These are phyloP conservation scores for Blennius ocellaris DNA, from an alignment of 2,113 vertebrate species.

Conservation along the genomic window DNA sequence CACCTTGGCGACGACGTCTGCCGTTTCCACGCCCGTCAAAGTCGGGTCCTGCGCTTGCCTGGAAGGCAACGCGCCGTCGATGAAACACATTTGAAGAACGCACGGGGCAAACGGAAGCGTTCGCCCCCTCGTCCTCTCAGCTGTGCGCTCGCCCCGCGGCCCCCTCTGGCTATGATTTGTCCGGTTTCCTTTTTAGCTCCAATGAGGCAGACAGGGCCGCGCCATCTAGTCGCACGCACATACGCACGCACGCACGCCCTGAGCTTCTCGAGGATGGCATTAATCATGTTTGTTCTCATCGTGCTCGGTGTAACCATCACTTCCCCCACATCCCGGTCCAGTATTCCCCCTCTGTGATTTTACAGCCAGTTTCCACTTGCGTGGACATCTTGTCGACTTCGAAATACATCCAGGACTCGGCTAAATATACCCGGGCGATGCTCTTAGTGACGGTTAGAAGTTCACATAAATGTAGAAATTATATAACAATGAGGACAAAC, in stretches of 20 bases:
- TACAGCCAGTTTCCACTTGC: constrained; percentile 26
- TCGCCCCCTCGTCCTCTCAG: constrained; percentile 35
- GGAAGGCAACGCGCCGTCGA: not conserved
- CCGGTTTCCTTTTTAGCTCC: constrained; percentile 72
- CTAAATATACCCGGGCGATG: not conserved
- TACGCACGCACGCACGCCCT: not conserved
- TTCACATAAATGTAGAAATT: not conserved
- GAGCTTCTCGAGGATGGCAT: constrained; percentile 55
- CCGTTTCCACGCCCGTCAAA: not conserved
- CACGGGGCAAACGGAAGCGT: constrained; percentile 10
- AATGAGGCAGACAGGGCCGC: constrained; percentile 67
- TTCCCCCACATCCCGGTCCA: constrained; percentile 40
- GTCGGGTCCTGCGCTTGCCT: not conserved
- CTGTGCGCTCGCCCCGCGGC: constrained; percentile 19
- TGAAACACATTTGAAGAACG: constrained; percentile 23
- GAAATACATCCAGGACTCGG: constrained; percentile 1
- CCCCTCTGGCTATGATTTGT: constrained; percentile 67
- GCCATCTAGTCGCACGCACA: not conserved
- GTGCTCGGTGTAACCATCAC: constrained; percentile 38
- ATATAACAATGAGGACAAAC: no score
- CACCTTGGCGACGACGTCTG: not conserved
- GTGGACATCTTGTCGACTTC: constrained; percentile 14
- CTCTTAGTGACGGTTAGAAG: not conserved
- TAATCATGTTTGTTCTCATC: constrained; percentile 64
- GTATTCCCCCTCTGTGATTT: constrained; percentile 22